Evolutionary conservation across 2,113 vertebrate species (phyloP).

Genomic region (Amphiprion percula): DNA sequence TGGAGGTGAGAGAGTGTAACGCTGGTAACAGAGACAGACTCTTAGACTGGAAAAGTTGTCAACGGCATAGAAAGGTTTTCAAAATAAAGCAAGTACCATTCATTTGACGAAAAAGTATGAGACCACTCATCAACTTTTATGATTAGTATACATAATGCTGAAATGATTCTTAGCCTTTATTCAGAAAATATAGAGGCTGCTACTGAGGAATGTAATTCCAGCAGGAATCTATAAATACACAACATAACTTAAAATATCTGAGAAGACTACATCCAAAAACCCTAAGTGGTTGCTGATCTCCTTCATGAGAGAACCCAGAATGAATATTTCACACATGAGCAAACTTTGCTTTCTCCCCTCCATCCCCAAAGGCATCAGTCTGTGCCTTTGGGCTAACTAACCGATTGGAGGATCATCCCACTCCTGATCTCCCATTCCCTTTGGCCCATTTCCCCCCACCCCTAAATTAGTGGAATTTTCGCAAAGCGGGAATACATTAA

Average conservation of each 20-base stretch:
- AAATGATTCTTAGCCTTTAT: constrained; percentile 11
- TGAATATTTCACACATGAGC: constrained; percentile 67
- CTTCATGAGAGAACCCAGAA: constrained; percentile 21
- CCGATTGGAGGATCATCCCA: constrained; percentile 50
- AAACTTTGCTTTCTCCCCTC: constrained; percentile 56
- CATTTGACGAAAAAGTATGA: neutral
- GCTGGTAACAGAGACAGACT: neutral
- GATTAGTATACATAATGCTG: constrained; percentile 1
- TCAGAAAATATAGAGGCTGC: constrained; percentile 1
- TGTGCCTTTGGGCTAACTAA: constrained; percentile 55
- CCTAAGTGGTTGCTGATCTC: constrained; percentile 21
- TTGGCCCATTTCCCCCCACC: constrained; percentile 59
- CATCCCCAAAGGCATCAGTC: constrained; percentile 30
- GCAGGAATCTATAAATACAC: neutral
- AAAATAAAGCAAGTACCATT: constrained; percentile 12
- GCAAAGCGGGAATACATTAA: constrained; percentile 78
- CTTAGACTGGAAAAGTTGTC: neutral
- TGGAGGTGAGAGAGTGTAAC: neutral
- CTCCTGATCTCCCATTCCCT: constrained; percentile 37
- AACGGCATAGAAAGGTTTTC: neutral
- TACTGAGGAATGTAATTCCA: neutral
- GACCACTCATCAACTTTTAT: neutral
- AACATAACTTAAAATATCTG: neutral
- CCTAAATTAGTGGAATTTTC: constrained; percentile 72
- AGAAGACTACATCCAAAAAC: constrained; percentile 1